Base-by-base conservation (phyloP, 2,797 vertebrate species). In the Megaceryle alcyon region DNA sequence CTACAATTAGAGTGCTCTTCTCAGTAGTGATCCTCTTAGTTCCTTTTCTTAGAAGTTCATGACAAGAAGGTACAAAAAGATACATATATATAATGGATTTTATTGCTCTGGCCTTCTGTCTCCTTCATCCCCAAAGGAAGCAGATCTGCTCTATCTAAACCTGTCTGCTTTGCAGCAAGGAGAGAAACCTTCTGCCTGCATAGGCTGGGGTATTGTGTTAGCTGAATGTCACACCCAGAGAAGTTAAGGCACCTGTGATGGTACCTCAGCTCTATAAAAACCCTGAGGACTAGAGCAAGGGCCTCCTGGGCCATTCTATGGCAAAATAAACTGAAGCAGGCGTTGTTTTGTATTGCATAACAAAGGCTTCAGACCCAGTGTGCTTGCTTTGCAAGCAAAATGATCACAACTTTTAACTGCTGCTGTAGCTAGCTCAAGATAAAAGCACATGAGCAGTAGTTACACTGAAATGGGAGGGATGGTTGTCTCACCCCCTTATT, bases 1-100 rank as follows among this genome's bases (percentile, higher is more conserved):
- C 96, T 96, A 96, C 97, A 97, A 98, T 98, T 98, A 97, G 0
- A 83, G 82, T 70, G 96, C 94, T 97, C 96, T 98, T 97, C 97
- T 98, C 95, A 75, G 95, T 90, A 96, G 97, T 71, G 97, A 96
- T 97, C 96, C 96, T 97, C 97, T 97, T 95, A 96, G 96, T 77
- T 96, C 76, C 80, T 91, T 96, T 98, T 96, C 97, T 98, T 97
- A 95, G 93, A 97, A 97, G 96, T 97, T 98, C 96, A 89, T 37
- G 72, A 96, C 85, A 96, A 97, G 95, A 95, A 95, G 92, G 95
- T 72, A 98, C 84, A 98, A 97, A 92, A 97, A 96, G 26, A 97
- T 39, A 39, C 12, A 39, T 39, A 86, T 41, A 83, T 83, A 95
- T 97, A 97, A 98, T 98, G 95, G 96, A 93, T 97, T 97, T 96